Evolutionary conservation across 2,888 invertebrate genomes (phyloP).

Genomic region (Megalurothrips usitatus): DNA sequence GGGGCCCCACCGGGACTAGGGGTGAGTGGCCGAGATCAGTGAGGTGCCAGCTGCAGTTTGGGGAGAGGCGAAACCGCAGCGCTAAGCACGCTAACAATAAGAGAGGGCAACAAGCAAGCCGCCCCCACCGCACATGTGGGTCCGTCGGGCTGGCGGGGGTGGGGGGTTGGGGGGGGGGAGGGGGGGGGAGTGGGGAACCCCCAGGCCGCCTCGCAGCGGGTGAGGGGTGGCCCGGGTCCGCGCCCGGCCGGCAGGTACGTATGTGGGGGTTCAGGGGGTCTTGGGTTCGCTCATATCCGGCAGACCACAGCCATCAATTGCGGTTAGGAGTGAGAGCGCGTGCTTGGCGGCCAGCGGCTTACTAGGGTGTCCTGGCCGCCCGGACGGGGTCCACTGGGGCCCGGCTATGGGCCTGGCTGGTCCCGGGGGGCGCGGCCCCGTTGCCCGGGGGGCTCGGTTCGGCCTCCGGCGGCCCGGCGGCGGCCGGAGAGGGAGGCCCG

Average conservation of each 20-base stretch:
- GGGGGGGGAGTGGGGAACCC: neutral
- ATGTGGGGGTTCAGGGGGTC: neutral
- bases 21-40: neutral
- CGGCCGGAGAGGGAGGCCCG: too few species aligned
- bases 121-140: neutral
- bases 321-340: constrained; percentile 15
- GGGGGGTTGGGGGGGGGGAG: neutral
- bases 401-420: too few species aligned
- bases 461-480: too few species aligned
- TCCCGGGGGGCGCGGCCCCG: too few species aligned
- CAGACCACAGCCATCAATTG: constrained; percentile 24
- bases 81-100: constrained; percentile 12
- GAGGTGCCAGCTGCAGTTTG: neutral
- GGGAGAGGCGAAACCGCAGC: neutral
- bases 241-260: neutral
- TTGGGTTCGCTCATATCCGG: constrained; percentile 18
- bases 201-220: neutral
- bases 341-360: constrained; percentile 16
- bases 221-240: neutral
- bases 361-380: neutral
- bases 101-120: neutral
- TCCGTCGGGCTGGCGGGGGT: neutral
- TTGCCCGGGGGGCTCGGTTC: too few species aligned
- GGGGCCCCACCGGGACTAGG: too few species aligned
- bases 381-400: neutral